Evolutionary conservation across 2,797 vertebrate genomes (phyloP).

Genomic region (Peromyscus melanophrys): DNA sequence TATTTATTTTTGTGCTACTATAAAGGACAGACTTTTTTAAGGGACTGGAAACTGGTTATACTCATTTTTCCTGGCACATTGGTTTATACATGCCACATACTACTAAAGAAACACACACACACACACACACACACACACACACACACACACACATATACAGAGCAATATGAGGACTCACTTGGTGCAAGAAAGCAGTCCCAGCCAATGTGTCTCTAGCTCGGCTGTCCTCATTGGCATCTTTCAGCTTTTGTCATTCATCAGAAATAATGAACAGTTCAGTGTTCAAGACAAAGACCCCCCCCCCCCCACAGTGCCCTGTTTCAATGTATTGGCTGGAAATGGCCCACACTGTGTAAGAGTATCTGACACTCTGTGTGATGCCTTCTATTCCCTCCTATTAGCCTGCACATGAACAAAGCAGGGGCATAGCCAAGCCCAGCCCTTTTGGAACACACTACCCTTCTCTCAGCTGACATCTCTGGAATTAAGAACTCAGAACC

Average conservation of each 20-base stretch:
- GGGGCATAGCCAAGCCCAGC: no score
- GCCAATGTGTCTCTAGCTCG: not conserved
- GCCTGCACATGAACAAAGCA: not conserved
- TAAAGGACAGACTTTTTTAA: not conserved
- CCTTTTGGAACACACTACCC: not conserved
- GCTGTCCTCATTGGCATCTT: not conserved
- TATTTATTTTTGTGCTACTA: not conserved
- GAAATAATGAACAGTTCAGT: slow-evolving; percentile 40
- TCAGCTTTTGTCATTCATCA: slow-evolving; percentile 38
- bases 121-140: not conserved
- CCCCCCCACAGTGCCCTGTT: not conserved
- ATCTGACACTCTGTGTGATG: not conserved
- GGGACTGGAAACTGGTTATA: not conserved
- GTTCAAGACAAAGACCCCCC: not conserved
- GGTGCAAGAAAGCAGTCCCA: not conserved
- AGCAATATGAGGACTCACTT: not conserved
- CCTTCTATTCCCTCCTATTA: not conserved
- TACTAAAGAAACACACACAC: slow-evolving; percentile 14
- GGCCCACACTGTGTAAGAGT: not conserved
- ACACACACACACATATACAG: not conserved
- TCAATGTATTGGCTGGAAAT: not conserved
- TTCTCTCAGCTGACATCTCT: slow-evolving; percentile 32
- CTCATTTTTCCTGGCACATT: not conserved
- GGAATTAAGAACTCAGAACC: slow-evolving; percentile 64
- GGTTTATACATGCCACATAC: not conserved